These are phyloP conservation scores for Tachina lurida DNA, from an alignment of 2,888 invertebrate genomes.

Conservation along the genomic window DNA sequence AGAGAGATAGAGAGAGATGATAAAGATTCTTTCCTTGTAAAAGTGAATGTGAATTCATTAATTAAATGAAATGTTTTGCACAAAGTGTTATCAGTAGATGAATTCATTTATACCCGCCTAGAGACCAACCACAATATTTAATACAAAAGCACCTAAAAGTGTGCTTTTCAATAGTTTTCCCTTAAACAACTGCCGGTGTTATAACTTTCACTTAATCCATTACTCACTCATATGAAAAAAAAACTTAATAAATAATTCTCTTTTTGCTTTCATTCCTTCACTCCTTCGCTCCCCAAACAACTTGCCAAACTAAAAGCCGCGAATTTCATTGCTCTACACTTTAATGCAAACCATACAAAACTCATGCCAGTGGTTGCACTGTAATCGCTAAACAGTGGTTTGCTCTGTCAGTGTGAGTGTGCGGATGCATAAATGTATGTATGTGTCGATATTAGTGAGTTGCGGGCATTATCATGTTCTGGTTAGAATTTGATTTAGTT, in stretches of 20 bases:
- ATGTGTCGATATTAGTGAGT: neutral
- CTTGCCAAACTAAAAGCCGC: slow-evolving; percentile 16
- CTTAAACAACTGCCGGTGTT: slow-evolving; percentile 1
- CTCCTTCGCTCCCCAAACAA: neutral
- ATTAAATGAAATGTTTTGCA: too few relatives aligned
- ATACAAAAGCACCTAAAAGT: neutral
- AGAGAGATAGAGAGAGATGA: too few relatives aligned
- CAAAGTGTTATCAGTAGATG: too few relatives aligned
- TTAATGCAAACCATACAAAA: slow-evolving; percentile 47
- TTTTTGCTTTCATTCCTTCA: neutral
- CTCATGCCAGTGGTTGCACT: slow-evolving; percentile 32
- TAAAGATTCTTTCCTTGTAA: too few relatives aligned
- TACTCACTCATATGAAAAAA: neutral
- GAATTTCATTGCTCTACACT: slow-evolving; percentile 13
- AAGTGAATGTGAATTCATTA: too few relatives aligned
- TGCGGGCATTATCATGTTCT: slow-evolving; percentile 50
- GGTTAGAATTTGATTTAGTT: slow-evolving; percentile 63
- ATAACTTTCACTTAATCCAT: slow-evolving; percentile 26
- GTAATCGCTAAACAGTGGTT: slow-evolving; percentile 53
- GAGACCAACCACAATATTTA: neutral
- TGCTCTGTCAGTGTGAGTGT: neutral
- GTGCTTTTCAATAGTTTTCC: neutral
- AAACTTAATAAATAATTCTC: slow-evolving; percentile 28
- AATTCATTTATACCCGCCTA: too few relatives aligned
- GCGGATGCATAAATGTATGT: neutral